These are phyloP conservation scores for Sepiola atlantica DNA, from an alignment of 2,888 invertebrate species.

Conservation along the genomic window DNA sequence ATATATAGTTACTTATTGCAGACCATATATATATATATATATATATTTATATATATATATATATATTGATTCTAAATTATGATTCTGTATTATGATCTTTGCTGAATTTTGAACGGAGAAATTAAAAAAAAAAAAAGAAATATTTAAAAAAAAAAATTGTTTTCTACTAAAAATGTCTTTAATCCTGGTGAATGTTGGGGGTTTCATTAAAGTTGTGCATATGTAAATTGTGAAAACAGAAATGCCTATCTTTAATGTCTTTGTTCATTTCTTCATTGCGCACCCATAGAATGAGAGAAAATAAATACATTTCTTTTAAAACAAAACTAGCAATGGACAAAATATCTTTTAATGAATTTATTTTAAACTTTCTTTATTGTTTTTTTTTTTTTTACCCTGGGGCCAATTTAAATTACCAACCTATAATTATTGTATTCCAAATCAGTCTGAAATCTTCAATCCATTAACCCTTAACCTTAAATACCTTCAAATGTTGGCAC, in stretches of 20 bases:
- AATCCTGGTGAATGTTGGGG: neutral
- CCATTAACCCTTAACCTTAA: neutral
- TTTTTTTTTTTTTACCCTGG: neutral
- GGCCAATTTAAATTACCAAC: neutral
- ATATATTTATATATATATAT: neutral
- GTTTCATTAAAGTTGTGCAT: neutral
- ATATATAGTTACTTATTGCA: no score
- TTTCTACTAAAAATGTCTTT: neutral
- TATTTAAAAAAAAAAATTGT: neutral
- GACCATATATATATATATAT: neutral
- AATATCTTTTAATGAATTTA: neutral
- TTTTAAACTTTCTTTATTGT: neutral
- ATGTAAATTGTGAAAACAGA: neutral
- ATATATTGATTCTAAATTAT: neutral
- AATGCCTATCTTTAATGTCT: neutral
- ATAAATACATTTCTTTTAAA: neutral
- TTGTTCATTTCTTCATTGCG: constrained; percentile 32
- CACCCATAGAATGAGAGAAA: neutral
- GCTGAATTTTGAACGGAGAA: neutral
- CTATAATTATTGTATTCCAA: neutral
- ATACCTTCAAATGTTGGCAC: constrained; percentile 8
- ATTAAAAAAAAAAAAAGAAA: neutral
- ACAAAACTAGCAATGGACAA: neutral
- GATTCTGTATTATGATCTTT: neutral
- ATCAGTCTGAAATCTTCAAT: neutral